These are phyloP conservation scores for Chascanopsetta lugubris DNA, from an alignment of 2,113 vertebrate genomes.

Conservation along the genomic window DNA sequence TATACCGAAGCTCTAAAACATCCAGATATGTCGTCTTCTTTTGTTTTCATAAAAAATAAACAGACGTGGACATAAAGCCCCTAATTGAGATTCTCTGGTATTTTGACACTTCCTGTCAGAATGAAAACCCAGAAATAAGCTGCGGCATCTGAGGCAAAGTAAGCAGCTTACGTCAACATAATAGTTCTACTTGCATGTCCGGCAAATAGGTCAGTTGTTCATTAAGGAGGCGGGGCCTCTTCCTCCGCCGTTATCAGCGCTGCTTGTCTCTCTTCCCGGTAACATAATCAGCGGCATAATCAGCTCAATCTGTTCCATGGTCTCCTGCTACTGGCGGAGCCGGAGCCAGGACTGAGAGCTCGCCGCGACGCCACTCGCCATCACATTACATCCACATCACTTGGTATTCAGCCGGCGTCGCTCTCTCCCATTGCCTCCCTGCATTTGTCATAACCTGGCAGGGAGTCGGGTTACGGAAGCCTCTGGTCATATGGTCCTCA, in stretches of 20 bases:
- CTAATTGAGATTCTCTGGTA: slow-evolving; percentile 15
- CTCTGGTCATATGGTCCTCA: slow-evolving; percentile 41
- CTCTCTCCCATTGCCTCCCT: slow-evolving; percentile 23
- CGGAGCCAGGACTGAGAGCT: slow-evolving; percentile 40
- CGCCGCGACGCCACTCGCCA: slow-evolving; percentile 20
- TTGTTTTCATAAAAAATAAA: background rate
- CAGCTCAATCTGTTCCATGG: slow-evolving; percentile 60
- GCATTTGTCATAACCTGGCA: slow-evolving; percentile 51
- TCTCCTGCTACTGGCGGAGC: slow-evolving; percentile 38
- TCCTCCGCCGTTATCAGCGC: slow-evolving; percentile 29
- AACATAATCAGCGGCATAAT: slow-evolving; percentile 65
- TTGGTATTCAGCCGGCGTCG: slow-evolving; percentile 57
- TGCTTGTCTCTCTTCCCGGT: slow-evolving; percentile 44
- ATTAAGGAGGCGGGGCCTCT: slow-evolving; percentile 20
- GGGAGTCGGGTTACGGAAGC: slow-evolving; percentile 22
- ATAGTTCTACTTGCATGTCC: slow-evolving; percentile 19
- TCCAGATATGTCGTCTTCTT: too few relatives aligned
- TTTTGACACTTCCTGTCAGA: slow-evolving; percentile 5
- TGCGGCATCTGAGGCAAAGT: background rate
- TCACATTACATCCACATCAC: slow-evolving; percentile 46
- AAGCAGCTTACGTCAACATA: slow-evolving; percentile 23
- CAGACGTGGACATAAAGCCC: background rate
- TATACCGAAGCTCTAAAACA: too few relatives aligned
- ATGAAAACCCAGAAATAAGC: background rate
- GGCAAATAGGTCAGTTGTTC: slow-evolving; percentile 35